phyloP scores from a whole-genome alignment of 2,888 invertebrate genomes.

The Hirtodrosophila confusa region DNA sequence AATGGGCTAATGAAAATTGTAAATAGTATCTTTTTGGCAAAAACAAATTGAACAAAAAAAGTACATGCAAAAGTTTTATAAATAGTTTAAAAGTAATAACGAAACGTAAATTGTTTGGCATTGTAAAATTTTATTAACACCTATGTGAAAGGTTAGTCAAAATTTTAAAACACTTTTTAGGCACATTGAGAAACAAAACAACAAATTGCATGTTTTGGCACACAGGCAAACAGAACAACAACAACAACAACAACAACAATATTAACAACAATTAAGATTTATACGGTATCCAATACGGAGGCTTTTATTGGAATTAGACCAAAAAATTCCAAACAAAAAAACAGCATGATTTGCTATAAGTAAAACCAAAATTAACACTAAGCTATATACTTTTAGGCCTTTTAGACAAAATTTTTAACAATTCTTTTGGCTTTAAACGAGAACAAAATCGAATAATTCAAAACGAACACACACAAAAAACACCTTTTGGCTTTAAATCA shows the following conservation, averaged over 20 bases:
- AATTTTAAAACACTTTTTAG: slow-evolving; percentile 81
- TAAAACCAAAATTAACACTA: slow-evolving; percentile 59
- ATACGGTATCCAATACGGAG: slow-evolving; percentile 62
- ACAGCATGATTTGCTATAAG: slow-evolving; percentile 75
- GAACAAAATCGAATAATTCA: slow-evolving; percentile 32
- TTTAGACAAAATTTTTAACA: slow-evolving; percentile 78
- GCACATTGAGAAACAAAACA: slow-evolving; percentile 62
- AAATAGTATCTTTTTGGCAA: slow-evolving; percentile 60
- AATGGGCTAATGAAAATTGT: slow-evolving; percentile 51
- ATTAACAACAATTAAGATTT: slow-evolving; percentile 36
- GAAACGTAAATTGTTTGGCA: slow-evolving; percentile 72
- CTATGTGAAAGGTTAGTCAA: slow-evolving; percentile 67
- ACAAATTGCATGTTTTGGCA: slow-evolving; percentile 68
- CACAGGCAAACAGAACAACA: slow-evolving; percentile 38
- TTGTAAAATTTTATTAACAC: slow-evolving; percentile 71
- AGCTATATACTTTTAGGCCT: slow-evolving; percentile 77
- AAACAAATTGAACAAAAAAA: slow-evolving; percentile 48
- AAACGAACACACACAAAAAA: slow-evolving; percentile 50
- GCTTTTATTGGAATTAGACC: slow-evolving; percentile 82
- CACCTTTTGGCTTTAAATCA: slow-evolving; percentile 78
- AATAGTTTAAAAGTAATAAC: slow-evolving; percentile 52
- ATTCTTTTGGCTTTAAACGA: slow-evolving; percentile 72
- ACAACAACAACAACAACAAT: slow-evolving; percentile 19
- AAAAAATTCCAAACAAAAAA: slow-evolving; percentile 35
- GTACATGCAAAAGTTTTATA: slow-evolving; percentile 81